A percentile compares a stretch with the other conserved stretches of the same genome.
These are phyloP conservation scores for Parnassius smintheus DNA, from an alignment of 2,888 invertebrate genomes.

Conservation along the genomic window DNA sequence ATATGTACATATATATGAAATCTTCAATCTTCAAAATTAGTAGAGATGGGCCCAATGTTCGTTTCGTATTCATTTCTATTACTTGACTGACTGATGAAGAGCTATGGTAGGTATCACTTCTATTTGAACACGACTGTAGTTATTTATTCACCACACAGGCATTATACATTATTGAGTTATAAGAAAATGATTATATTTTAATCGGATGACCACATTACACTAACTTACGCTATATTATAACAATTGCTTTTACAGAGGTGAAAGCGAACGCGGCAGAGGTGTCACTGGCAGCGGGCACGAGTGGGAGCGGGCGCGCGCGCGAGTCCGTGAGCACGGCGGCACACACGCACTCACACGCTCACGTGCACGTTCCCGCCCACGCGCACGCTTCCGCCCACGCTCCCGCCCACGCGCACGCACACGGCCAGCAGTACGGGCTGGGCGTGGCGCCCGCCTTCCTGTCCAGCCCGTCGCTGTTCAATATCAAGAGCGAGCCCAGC, in stretches of 20 bases:
- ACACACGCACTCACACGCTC: slow-evolving; percentile 71
- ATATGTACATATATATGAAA: no score
- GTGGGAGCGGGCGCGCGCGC: slow-evolving; percentile 76
- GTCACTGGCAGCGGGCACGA: slow-evolving; percentile 42
- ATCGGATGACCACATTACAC: no score
- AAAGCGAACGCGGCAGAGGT: slow-evolving; percentile 68
- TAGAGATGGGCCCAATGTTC: no score
- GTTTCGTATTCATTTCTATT: no score
- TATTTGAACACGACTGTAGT: no score
- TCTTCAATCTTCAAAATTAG: no score
- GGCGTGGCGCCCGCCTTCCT: slow-evolving; percentile 55
- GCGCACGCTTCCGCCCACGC: slow-evolving; percentile 66
- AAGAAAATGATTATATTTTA: no score
- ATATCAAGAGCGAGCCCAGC: slow-evolving; percentile 73
- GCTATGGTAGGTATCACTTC: no score
- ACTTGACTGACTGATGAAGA: no score
- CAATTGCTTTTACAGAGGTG: slow-evolving; percentile 48
- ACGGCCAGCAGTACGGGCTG: slow-evolving; percentile 52
- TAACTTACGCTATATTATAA: no score
- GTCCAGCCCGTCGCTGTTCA: slow-evolving; percentile 63
- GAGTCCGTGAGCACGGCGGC: slow-evolving; percentile 32
- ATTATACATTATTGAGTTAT: no score
- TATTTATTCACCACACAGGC: no score
- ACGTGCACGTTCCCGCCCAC: slow-evolving; percentile 45
- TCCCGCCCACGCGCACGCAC: slow-evolving; percentile 29